Evolutionary conservation across 2,113 vertebrate genomes (phyloP), one percentile per base, ranked within the genome.

Genomic region (Carassius auratus): DNA sequence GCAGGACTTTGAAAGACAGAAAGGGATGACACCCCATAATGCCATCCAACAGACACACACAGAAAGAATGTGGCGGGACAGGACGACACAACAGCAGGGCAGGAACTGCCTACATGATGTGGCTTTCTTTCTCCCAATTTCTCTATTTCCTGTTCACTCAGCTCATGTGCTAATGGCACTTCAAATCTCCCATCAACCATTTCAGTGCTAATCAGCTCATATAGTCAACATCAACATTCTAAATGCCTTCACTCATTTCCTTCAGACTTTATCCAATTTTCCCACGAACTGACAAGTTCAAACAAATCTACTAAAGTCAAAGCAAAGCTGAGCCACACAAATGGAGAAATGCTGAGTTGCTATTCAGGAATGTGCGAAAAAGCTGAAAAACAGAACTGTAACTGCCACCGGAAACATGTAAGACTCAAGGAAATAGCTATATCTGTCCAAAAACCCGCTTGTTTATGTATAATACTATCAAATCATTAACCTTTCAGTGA

Each of bases 61-160:
- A 86, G 85, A 61, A 94, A 93, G 92, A 94, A 94, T 94, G 94
- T 88, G 87, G 91, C 87, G 89, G 87, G 91, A 94, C 92, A 90
- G 88, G 93, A 92, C 92, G 92, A 92, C 92, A 92, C 91, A 92
- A 92, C 90, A 91, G 88, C 91, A 93, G 90, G 90, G 87, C 90
- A 92, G 91, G 88, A 92, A 93, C 92, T 93, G 91, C 91, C 91
- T 76, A 76, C 45, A 76, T 76, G 73, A 76, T 76, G 73, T 87
- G 86, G 89, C 91, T 90, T 92, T 89, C 75, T 86, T 88, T 93
- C 88, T 88, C 75, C 59, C 26, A n/a, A 9, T 79, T 84, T n/a
- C 75, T 62, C 36, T 42, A 93, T 87, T 94, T 94, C 92, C 92
- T 94, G 91, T 91, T 93, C 86, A 48, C 84, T 87, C 38, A 68